Evolutionary conservation across 2,888 invertebrate species (phyloP).

Genomic region (Drosophila kokeensis): DNA sequence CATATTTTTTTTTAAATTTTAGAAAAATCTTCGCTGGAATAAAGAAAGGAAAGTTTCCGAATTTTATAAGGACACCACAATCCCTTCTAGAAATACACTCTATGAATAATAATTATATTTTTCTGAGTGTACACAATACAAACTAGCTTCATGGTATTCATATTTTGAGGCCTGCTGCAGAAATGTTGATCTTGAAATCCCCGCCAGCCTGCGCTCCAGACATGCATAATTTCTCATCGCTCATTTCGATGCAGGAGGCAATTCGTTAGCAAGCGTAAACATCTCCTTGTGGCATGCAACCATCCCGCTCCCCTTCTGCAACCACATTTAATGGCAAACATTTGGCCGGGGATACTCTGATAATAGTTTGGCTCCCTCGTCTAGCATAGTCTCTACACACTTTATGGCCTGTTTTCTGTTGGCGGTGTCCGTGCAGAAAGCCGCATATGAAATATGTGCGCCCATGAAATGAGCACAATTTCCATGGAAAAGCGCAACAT

Average conservation of each 20-base stretch:
- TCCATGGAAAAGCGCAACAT: conserved; percentile 84
- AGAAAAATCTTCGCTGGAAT: background rate
- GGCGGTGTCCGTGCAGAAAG: conserved; percentile 23
- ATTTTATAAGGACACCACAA: background rate
- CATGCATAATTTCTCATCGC: conserved; percentile 76
- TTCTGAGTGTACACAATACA: background rate
- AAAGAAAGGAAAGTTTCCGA: fast-evolving
- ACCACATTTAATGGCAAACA: conserved; percentile 54
- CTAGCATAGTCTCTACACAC: conserved; percentile 43
- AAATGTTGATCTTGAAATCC: conserved; percentile 66
- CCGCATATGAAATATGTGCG: conserved; percentile 74
- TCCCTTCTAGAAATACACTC: too few species aligned
- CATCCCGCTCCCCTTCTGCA: background rate
- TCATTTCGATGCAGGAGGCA: conserved; percentile 75
- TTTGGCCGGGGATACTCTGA: conserved; percentile 41
- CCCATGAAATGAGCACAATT: conserved; percentile 83
- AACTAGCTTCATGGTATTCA: background rate
- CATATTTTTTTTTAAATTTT: fast-evolving
- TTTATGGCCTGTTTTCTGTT: conserved; percentile 50
- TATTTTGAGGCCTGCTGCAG: background rate
- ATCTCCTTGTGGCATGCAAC: conserved; percentile 4
- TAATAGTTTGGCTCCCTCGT: conserved; percentile 54
- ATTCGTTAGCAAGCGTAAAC: conserved; percentile 30
- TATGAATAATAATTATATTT: background rate
- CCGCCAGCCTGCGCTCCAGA: conserved; percentile 48